Percentiles rank a stretch among this genome's conserved stretches.
Evolutionary conservation across 2,797 vertebrate species (phyloP).

Genomic region (Hyperoplus immaculatus): DNA sequence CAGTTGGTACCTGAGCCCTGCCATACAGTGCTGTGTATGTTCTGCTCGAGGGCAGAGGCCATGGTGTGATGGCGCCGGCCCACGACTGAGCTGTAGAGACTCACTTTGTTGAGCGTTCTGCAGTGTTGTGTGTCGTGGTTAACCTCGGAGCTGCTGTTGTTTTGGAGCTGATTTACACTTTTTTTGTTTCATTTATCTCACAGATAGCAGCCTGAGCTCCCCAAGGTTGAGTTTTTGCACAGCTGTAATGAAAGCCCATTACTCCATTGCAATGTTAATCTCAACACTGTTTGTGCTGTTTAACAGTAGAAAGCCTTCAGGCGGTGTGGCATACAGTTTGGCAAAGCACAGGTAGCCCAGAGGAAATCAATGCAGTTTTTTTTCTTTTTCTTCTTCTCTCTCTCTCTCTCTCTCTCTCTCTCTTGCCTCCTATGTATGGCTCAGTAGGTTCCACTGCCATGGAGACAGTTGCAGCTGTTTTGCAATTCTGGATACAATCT

Average conservation of each 20-base stretch:
- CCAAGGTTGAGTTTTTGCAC: slow-evolving; percentile 32
- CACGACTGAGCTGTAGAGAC: slow-evolving; percentile 39
- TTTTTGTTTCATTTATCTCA: slow-evolving; percentile 40
- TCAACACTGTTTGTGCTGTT: slow-evolving; percentile 43
- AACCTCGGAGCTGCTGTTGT: slow-evolving; percentile 33
- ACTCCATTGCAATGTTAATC: slow-evolving; percentile 47
- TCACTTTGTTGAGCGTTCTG: slow-evolving; percentile 40
- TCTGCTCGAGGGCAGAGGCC: slow-evolving; percentile 20
- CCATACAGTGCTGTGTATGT: slow-evolving; percentile 17
- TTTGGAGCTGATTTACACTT: slow-evolving; percentile 23
- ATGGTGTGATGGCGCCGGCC: slow-evolving; percentile 16
- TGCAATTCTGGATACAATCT: not conserved
- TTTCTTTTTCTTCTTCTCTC: slow-evolving; percentile 1
- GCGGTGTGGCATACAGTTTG: slow-evolving; percentile 15
- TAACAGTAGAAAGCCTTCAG: slow-evolving; percentile 40
- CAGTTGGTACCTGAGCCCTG: slow-evolving; percentile 24
- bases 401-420: not conserved
- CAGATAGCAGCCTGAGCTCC: slow-evolving; percentile 32
- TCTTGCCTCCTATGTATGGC: slow-evolving; percentile 10
- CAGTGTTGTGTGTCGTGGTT: not conserved
- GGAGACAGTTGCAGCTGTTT: slow-evolving; percentile 1
- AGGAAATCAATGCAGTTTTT: slow-evolving; percentile 23
- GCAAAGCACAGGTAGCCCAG: slow-evolving; percentile 24
- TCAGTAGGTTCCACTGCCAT: slow-evolving; percentile 5
- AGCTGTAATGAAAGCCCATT: slow-evolving; percentile 41